Evolutionary conservation across 2,888 invertebrate species (phyloP), one percentile per base, ranked within the genome.

Genomic region (Morpho helenor): DNA sequence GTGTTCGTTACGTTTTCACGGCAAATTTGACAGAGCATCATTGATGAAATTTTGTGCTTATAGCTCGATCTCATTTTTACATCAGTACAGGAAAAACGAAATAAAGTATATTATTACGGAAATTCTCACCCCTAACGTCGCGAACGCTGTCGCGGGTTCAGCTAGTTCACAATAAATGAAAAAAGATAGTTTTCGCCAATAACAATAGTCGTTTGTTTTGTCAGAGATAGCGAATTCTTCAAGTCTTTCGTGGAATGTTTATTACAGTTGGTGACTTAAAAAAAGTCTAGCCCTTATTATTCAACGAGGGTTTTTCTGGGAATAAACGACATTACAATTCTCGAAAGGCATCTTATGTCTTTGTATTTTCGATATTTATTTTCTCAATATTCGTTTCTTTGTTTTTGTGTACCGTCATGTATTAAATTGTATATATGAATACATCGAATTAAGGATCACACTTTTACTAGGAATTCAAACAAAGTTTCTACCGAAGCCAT

Each of bases 261-360:
- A 61, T 55, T 55, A 58, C 52, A 55, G 49, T 41, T 56, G 59
- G 59, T 61, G 59, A 61, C 61, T 56, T 53, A 52, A 56, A 56
- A 59, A 61, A 59, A 59, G 52, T 59, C 40, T 49, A 42, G 48
- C 49, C 49, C 56, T 59, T 61, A 61, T 59, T 59, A 59, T 59
- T 59, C 61, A 59, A 56, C 44, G 44, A 59, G 47, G 54, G 54
- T 43, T 48, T 31, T 48, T 48, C 48, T 54, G 54, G 48, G 48
- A 48, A 54, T 54, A 54, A 48, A 54, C 42, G 54, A 48, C 54
- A 31, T 48, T 47, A 47, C n/a, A 42, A 54, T 48, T 54, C 47
- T 48, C 42, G 42, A 54, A 54, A 31, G 3, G 42, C 48, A 42
- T 54, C 48, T 48, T 45, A 54, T 41, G 48, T 42, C 42, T 54